Base-by-base conservation (phyloP, 37 sponge, comb jelly and placozoan species). In the Beroe ovata region DNA sequence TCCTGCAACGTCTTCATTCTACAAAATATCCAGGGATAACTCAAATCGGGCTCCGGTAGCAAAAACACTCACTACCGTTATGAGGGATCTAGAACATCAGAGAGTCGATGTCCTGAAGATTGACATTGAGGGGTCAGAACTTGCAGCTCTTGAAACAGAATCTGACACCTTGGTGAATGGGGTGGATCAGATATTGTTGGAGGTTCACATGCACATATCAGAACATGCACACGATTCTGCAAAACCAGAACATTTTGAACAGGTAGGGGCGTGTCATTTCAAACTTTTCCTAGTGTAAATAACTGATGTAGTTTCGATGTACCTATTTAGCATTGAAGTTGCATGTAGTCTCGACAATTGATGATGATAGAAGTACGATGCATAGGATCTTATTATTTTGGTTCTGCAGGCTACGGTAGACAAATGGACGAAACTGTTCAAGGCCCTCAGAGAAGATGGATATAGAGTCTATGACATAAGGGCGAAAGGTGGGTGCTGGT, bases 161-260 rank as follows among this genome's bases (percentile, higher is more conserved):
- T 77, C 84, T 4, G 23, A 39, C 20, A 11, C 42, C 8, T 20
- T 77, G 0, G 54, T 77, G 1, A 37, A 66, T 1, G 69, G 69
- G 54, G 84, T 77, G 8, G 84, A 77, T 40, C 84, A 77, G 54
- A 77, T 77, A 2, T 20, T 77, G 0, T 35, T 77, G 28, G 84
- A 77, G 54, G 84, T 77, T 3, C 84, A 77, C 28, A 77, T 77
- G 84, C 84, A 77, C 84, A 39, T 77, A 0, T 42, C 54, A n/a
- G 84, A 77, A 16, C 84, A 77, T 42, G 84, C 84, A 3, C 84
- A 77, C 84, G 84, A 77, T 19, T 77, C 84, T 40, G 84, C 84
- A 23, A 39, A 77, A 42, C 84, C 84, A 11, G 84, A 77, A 36
- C 84, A 77, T 19, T 77, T 77, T 26, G 84, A 77, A 29, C 54